Conservation (phyloP, 2,888 invertebrate species). For the Orthosia gothica region DNA sequence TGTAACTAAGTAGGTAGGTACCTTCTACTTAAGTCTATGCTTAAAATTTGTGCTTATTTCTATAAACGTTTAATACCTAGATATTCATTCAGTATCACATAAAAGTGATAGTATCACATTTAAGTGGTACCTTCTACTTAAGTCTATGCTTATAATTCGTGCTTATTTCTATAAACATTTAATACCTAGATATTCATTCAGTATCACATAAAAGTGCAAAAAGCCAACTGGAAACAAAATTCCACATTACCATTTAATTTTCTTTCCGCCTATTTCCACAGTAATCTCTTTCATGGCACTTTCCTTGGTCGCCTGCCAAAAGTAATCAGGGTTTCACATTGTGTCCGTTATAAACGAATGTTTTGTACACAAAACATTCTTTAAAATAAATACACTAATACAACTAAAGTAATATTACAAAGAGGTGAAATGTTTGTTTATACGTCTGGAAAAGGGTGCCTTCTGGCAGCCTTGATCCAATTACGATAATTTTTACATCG, state of each 20-base stretch:
- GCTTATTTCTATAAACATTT: no score
- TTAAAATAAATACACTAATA: slow-evolving; percentile 14
- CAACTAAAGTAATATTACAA: neutral
- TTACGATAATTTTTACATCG: neutral
- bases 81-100: no score
- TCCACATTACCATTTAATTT: slow-evolving; percentile 44
- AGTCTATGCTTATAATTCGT: no score
- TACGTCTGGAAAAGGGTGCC: neutral
- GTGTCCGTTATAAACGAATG: slow-evolving; percentile 50
- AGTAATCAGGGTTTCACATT: slow-evolving; percentile 61
- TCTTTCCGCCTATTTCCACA: slow-evolving; percentile 49
- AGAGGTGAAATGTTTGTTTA: neutral
- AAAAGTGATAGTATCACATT: no score
- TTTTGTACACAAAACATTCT: slow-evolving; percentile 53
- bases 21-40: no score
- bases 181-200: no score
- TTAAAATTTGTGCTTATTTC: no score
- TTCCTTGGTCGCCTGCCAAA: slow-evolving; percentile 68
- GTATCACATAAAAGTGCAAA: neutral
- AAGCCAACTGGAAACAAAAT: slow-evolving; percentile 9
- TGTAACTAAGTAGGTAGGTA: no score
- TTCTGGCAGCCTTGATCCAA: no score
- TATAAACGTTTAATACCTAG: no score
- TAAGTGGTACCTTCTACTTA: no score
- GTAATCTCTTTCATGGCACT: slow-evolving; percentile 58